Evolutionary conservation across 2,888 invertebrate genomes (phyloP), one percentile per base, ranked within the genome.

Genomic region (Odontocolon sp.): DNA sequence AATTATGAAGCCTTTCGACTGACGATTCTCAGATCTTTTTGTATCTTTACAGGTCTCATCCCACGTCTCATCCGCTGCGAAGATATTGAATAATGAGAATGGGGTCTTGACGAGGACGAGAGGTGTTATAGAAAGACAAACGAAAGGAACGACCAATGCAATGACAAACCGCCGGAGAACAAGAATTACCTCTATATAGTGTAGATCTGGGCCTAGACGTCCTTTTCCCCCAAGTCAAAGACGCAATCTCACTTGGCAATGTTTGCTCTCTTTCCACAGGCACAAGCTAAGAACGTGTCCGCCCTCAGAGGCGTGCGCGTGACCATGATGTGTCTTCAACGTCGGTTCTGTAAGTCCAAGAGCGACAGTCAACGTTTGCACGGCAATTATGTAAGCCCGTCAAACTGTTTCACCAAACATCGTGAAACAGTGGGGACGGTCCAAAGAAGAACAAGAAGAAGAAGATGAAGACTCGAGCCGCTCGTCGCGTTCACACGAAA

Each of bases 351-450:
- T 45, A 21, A 70, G 63, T 79, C 68, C 75, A 75, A 73, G 54
- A 68, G 61, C 86, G 88, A 87, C 87, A 87, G 88, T 87, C 87
- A 88, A 87, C 86, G 88, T 89, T 89, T 88, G 84, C 88, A 84
- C 82, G 84, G 84, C 82, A 89, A 89, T 89, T 89, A 89, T 87
- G 86, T 87, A 87, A 89, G 80, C 79, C 85, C 83, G 87, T 88
- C 88, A 88, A 89, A 89, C 89, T 88, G 87, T 89, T 88, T 89
- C 87, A 87, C 85, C 89, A 89, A 89, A 89, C 87, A 89, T 84
- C 81, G 79, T 82, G 82, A 77, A 78, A 74, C 68, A 67, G 54
- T 21, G 31, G 54, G 61, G 68, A 36, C 61, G 31, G n/a, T 50
- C 61, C 47, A 33, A 63, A 14, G 16, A 63, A 38, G 42, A 59